Conservation (phyloP, 2,888 invertebrate species). For the Linnaemya vulpina region DNA sequence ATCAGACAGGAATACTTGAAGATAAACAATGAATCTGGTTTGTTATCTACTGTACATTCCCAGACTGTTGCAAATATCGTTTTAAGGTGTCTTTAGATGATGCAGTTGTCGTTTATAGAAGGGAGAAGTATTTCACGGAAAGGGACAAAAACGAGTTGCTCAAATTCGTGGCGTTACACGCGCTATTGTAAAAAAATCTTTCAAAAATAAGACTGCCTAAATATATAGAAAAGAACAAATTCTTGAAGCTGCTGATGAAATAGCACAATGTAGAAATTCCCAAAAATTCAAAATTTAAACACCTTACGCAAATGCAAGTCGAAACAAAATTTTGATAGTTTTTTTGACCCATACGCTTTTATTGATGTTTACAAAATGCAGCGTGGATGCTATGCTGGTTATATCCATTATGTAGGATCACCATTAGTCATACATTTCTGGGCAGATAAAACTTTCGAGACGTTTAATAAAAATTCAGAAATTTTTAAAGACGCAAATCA, state of each 20-base stretch:
- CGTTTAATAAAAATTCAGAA: background rate
- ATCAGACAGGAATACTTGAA: too few relatives aligned
- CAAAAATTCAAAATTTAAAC: slow-evolving; percentile 26
- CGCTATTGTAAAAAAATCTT: background rate
- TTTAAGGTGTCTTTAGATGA: too few relatives aligned
- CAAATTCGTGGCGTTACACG: too few relatives aligned
- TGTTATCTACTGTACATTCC: too few relatives aligned
- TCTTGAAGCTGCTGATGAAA: slow-evolving; percentile 44
- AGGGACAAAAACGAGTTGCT: too few relatives aligned
- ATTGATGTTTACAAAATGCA: slow-evolving; percentile 27
- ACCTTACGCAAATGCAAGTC: slow-evolving; percentile 36
- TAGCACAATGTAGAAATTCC: slow-evolving; percentile 30
- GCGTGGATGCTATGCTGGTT: background rate
- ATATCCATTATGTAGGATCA: slow-evolving; percentile 5
- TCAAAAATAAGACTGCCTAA: slow-evolving; percentile 1
- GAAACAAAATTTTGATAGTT: background rate
- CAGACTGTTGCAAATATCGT: too few relatives aligned
- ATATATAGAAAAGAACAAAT: background rate
- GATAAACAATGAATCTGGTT: too few relatives aligned
- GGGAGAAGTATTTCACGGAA: too few relatives aligned
- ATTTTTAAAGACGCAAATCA: slow-evolving; percentile 32
- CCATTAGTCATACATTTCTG: too few relatives aligned
- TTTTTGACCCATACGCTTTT: slow-evolving; percentile 22
- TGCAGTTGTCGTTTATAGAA: too few relatives aligned
- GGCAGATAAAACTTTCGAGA: background rate